Base-by-base conservation (phyloP, 1,140 invertebrate genomes). In the Drosophila pruinosa region DNA sequence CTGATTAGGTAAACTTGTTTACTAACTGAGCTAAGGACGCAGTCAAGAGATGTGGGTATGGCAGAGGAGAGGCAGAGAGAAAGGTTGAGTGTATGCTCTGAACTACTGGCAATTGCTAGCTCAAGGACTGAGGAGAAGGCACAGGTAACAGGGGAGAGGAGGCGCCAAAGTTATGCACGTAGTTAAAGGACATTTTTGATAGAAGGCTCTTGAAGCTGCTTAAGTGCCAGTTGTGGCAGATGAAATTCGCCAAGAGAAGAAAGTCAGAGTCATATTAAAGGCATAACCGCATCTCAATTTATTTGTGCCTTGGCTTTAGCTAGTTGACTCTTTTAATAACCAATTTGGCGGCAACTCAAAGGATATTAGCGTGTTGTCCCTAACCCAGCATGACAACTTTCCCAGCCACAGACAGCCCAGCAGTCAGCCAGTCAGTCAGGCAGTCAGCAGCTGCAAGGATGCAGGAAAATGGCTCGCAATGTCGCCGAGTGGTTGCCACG, bases 251-350 rank as follows among this genome's bases (percentile, higher is more conserved):
- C n/a, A n/a, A n/a, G n/a, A n/a, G n/a, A n/a, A n/a, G n/a, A n/a
- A n/a, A n/a, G 6, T 2, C 6, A 17, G 26, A 10, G 3, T 26
- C 12, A 19, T 52, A 34, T 63, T 28, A 34, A 47, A 36, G 57
- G n/a, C 7, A 19, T 5, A 52, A 43, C 34, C 59, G n/a, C 52
- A 38, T 43, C 53, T 72, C 52, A 67, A 65, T 64, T 65, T 71
- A 71, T 71, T 65, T 71, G 63, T 57, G 53, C 43, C 34, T 56
- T 45, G 39, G 39, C 50, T 39, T 34, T 50, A 70, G 47, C 45
- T 58, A 83, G 79, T 75, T 75, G 75, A 78, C 79, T 78, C 75
- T 79, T 83, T 83, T 83, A 83, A 83, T 83, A 83, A 83, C 67
- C 80, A 83, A 83, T 83, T 83, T 83, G 63, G 72, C 63, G 78